Conservation (phyloP, 2,113 vertebrate genomes). For the Myotis davidii region DNA sequence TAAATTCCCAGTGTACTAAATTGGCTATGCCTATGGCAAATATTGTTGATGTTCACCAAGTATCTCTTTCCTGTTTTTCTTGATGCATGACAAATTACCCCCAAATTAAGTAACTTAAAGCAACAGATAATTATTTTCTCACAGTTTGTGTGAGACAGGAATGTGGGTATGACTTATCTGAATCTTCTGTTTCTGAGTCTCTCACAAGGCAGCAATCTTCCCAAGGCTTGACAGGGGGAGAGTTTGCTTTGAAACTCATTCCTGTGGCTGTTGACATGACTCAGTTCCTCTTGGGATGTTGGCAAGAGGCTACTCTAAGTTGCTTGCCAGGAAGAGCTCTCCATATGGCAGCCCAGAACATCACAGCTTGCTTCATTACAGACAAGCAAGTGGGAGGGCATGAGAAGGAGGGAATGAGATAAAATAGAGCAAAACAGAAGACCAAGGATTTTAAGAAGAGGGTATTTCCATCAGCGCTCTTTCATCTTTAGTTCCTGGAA, state of each 20-base stretch:
- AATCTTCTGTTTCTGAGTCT: background rate
- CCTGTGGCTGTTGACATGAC: background rate
- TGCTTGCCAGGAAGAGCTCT: background rate
- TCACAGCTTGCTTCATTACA: background rate
- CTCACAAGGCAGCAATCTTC: background rate
- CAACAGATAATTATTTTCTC: background rate
- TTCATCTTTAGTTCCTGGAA: background rate
- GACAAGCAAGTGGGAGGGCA: background rate
- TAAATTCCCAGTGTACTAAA: background rate
- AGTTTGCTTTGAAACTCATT: background rate
- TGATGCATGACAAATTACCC: background rate
- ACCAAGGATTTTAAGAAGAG: background rate
- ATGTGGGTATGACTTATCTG: background rate
- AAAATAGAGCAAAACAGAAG: background rate
- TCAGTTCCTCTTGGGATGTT: background rate
- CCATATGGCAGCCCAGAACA: background rate
- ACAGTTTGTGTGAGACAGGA: background rate
- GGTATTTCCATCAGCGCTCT: background rate
- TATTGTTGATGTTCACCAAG: background rate
- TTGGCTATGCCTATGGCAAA: background rate
- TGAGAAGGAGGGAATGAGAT: background rate
- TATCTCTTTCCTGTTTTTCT: background rate
- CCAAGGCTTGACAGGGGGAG: background rate
- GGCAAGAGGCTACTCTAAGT: background rate
- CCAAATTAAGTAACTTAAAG: background rate